Base-by-base conservation (phyloP, 92 coral and sea anemone species). In the Desmophyllum pertusum region DNA sequence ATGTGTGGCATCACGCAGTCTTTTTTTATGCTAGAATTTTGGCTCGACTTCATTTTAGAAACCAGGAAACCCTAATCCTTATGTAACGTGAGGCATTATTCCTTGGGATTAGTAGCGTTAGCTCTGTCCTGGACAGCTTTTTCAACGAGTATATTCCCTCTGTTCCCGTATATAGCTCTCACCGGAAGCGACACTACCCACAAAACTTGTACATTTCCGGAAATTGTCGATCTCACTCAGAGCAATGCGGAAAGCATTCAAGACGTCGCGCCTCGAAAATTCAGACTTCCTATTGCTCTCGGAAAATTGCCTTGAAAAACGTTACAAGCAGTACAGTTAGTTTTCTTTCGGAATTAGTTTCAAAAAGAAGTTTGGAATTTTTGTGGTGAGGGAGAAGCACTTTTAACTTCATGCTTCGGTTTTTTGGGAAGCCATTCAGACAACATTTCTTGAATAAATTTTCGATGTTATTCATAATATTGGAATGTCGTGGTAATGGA, bases 401-500 rank as follows among this genome's bases (percentile, higher is more conserved):
- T 67, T 67, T 33, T 37, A 5, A 67, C 11, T 17, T 67, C 18
- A 35, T 38, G 21, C 43, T 3, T n/a, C 4, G 15, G 25, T 67
- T n/a, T n/a, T n/a, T 59, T 33, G 33, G 65, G 27, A 59, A 59
- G 65, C 8, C 65, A 27, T 27, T 59, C 65, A 59, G 27, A 27
- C 61, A 43, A 65, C 70, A 67, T 50, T 25, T 68, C 76, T 27
- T 68, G 76, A 68, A 80, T 48, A 33, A 68, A 67, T 36, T 67
- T 80, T 17, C 4, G 11, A 48, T 67, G 66, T 51, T 80, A 66
- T 17, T 80, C 75, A 46, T 39, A 19, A 80, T 80, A 80, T 80
- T 80, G 84, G 76, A 80, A 80, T 69, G 84, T 80, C 76, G 84
- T 35, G 66, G 75, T 35, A 46, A n/a, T 15, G n/a, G 30, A 78